Evolutionary conservation across 92 coral and sea anemone species (phyloP).

Genomic region (Zoanthus gigantus): DNA sequence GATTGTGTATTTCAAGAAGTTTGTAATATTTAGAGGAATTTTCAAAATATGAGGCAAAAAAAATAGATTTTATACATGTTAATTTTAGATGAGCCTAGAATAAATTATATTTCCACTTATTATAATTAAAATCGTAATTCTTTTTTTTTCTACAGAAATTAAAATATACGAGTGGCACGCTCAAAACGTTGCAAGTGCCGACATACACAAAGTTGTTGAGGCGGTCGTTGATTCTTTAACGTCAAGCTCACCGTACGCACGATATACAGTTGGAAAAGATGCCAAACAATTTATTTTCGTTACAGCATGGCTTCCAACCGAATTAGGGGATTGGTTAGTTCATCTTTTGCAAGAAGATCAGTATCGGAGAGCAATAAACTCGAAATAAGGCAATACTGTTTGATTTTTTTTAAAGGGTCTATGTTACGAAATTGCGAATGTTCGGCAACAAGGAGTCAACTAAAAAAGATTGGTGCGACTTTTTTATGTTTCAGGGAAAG

Average conservation of each 20-base stretch:
- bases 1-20: too few relatives aligned
- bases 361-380: background rate
- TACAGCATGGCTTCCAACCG: slow-evolving; percentile 44
- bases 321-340: slow-evolving; percentile 38
- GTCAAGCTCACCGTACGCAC: slow-evolving; percentile 60
- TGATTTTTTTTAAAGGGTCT: background rate
- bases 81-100: too few relatives aligned
- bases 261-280: slow-evolving; percentile 53
- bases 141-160: background rate
- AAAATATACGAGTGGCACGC: background rate
- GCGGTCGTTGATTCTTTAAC: slow-evolving; percentile 68
- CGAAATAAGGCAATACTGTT: background rate
- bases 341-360: background rate
- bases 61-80: too few relatives aligned
- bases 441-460: too few relatives aligned
- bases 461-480: too few relatives aligned
- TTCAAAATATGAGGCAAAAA: too few relatives aligned
- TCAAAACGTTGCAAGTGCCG: slow-evolving; percentile 41
- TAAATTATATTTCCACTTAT: too few relatives aligned
- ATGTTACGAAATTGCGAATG: too few relatives aligned
- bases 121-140: background rate
- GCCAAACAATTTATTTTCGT: slow-evolving; percentile 43
- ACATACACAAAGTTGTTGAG: slow-evolving; percentile 65
- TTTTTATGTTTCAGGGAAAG: too few relatives aligned
- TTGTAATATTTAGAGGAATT: too few relatives aligned